Base-by-base conservation (phyloP, 1,140 invertebrate genomes). In the Zaprionus africanus region DNA sequence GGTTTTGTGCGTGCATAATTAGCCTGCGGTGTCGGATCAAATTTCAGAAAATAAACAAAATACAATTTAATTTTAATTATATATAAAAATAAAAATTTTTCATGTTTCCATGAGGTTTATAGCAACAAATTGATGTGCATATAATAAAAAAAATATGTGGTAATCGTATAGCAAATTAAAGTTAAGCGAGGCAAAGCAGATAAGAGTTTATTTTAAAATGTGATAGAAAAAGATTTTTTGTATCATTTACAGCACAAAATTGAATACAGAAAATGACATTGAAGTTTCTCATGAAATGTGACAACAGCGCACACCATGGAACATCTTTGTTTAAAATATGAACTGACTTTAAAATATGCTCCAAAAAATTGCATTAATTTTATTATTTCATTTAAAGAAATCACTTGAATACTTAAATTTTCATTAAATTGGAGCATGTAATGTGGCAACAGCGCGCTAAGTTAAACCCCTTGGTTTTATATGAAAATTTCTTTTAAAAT, bases 361-460 rank as follows among this genome's bases (percentile, higher is more conserved):
- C n/a, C n/a, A 0, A 26, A 5, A 26, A 26, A 26, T 26, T 26
- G 4, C 4, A n/a, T 41, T 41, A 5, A 41, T 1, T n/a, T 41
- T 41, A 41, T n/a, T n/a, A n/a, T 41, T n/a, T 15, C 31, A 9
- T 34, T 34, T 11, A 7, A n/a, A n/a, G n/a, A n/a, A 9, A 34
- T 7, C 31, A 34, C 31, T 15, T 38, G 13, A 38, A 1, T 5
- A 38, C 36, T 5, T 5, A 34, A 34, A 34, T 11, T 34, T 34
- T 11, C 9, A 34, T 34, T 34, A 1, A n/a, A 90, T 4, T 11
- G 1, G 9, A 9, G 0, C 9, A 34, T 11, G 31, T 11, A 34
- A 78, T 56, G 81, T 24, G 46, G 46, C 46, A 51, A 51, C 46
- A 24, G 46, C 46, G 19, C 19, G 12, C 12, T 5, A 11, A 51